Base-by-base conservation (phyloP, 92 coral and sea anemone species). In the Montipora capitata region DNA sequence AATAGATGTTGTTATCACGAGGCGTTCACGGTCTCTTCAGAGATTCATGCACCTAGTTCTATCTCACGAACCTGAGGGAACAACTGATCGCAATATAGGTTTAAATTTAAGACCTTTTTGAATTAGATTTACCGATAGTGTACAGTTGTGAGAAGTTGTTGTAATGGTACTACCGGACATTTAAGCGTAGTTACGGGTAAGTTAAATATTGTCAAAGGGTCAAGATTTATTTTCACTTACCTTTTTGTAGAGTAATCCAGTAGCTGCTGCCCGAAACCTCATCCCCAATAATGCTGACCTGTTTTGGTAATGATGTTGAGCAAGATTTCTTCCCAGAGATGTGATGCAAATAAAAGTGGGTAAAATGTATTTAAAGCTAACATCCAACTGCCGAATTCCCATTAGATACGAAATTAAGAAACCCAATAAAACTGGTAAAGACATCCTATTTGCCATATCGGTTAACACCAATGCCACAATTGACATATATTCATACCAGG, bases 371-470 rank as follows among this genome's bases (percentile, higher is more conserved):
- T 91, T 93, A 66, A 95, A 95, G 58, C 92, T 81, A 13, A 96
- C 89, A 10, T 92, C 96, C 76, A 95, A 72, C 39, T 87, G 86
- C 18, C 94, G 86, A 43, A 84, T 79, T 13, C 98, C 98, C 98
- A 95, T 95, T 74, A 95, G 70, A 84, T 95, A 94, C 35, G 98
- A 95, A 63, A 95, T 95, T 6, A 95, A 67, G 81, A 95, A 93
- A 16, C 98, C 98, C 63, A 95, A 64, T 35, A 95, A 73, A 16
- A 95, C 98, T 4, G 98, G 98, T 38, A 95, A 40, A 39, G 98
- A 88, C 98, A 95, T 95, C 77, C 98, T 82, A 39, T 95, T 95
- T 1, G 98, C 98, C 98, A 95, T 95, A 20, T 95, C 98, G 8
- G 96, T 95, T 20, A 95, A 18, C 3, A 95, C 98, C 2, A 95